These are phyloP conservation scores for Omphaloscelis lunosa DNA, from an alignment of 2,888 invertebrate genomes.

Conservation along the genomic window DNA sequence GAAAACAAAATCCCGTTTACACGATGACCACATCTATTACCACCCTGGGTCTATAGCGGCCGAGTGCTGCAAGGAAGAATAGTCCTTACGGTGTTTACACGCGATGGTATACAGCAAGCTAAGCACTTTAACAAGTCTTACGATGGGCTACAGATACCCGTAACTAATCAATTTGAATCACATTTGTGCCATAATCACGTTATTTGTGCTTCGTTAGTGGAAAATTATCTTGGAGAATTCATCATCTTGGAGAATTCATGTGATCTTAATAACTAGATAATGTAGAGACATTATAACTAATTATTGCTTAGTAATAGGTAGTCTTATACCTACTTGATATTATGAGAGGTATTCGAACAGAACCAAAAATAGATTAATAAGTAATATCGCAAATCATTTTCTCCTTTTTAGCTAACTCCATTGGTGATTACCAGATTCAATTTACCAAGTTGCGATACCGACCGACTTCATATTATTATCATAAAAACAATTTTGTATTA, in stretches of 20 bases:
- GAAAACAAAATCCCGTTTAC: no score
- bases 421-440: background rate
- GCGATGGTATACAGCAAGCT: background rate
- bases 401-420: background rate
- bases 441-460: no score
- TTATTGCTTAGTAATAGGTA: no score
- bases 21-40: no score
- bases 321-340: background rate
- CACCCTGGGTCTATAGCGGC: no score
- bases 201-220: constrained; percentile 11
- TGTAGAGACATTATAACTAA: no score
- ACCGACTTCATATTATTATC: no score
- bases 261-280: background rate
- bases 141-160: background rate
- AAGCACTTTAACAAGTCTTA: constrained; percentile 3
- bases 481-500: background rate
- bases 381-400: background rate
- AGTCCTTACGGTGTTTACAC: no score
- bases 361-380: background rate
- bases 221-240: background rate
- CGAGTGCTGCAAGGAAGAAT: no score
- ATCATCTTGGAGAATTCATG: background rate
- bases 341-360: no score
- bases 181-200: constrained; percentile 8
- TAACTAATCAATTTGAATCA: background rate